Base-by-base conservation (phyloP, 2,113 vertebrate genomes). In the Tachuris rubrigastra region DNA sequence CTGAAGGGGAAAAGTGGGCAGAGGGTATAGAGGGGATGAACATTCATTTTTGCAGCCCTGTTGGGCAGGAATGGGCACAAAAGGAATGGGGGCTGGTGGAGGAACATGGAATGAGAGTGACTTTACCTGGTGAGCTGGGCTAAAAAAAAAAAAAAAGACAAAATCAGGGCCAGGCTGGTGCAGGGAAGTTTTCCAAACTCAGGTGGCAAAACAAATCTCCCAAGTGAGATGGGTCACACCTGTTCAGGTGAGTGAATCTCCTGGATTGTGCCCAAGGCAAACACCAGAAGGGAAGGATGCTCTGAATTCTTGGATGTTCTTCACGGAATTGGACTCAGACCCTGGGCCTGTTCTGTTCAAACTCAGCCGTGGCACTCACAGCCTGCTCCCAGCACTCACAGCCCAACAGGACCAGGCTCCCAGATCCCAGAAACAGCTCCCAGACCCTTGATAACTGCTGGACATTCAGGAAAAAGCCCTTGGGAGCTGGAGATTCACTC, bases 201-300 rank as follows among this genome's bases (percentile, higher is more conserved):
- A 5, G 59, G 56, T 0, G 14, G 28, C 39, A 20, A 79, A 58
- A 44, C 6, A 12, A 7, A 63, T 30, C 49, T 31, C 14, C 4
- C 27, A 4, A 4, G 49, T 1, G 60, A 10, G 10, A 39, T 7
- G 5, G 44, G 13, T 17, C 3, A 0, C 22, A 3, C 4, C 31
- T 15, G 4, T n/a, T 19, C 3, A 23, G 52, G 39, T 7, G 35
- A 35, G 14, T 1, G 14, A 19, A 35, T 4, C 25, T 37, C 46
- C 37, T 6, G 5, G 27, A 12, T 7, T 21, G 37, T 10, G n/a
- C 12, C 52, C 1, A 37, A 73, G 65, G 52, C 4, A 22, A 37
- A 4, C n/a, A 2, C 2, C 6, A 12, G n/a, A 11, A 19, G 31
- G 33, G 59, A 41, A 90, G 23, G 81, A 50, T 2, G 42, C 21